Percentiles rank a stretch among this genome's conserved stretches.
phyloP scores from a whole-genome alignment of 2,113 vertebrate species.

The Malaclemys terrapin region DNA sequence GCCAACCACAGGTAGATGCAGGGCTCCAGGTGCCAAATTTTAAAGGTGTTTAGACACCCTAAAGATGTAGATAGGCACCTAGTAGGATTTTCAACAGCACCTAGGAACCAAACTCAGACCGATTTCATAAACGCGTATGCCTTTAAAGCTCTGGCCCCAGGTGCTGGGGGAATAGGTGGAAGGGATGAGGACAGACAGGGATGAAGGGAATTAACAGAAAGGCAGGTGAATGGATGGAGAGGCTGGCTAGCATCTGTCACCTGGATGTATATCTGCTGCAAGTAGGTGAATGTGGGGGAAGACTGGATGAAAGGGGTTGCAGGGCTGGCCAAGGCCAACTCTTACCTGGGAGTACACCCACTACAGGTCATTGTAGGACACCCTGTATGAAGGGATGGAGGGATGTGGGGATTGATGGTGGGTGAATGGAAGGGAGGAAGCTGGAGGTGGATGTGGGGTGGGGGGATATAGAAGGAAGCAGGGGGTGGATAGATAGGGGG shows the following conservation, averaged over 20 bases:
- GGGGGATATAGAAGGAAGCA: background rate
- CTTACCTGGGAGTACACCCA: background rate
- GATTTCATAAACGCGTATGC: background rate
- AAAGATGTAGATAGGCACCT: background rate
- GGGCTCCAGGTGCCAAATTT: background rate
- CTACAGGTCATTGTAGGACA: background rate
- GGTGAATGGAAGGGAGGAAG: too few species aligned
- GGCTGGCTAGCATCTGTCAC: background rate
- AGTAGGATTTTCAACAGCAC: background rate
- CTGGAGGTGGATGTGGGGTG: too few species aligned
- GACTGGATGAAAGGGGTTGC: background rate
- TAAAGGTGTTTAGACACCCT: background rate
- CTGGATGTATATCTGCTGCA: background rate
- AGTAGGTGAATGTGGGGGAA: background rate
- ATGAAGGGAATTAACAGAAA: background rate
- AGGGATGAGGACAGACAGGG: background rate
- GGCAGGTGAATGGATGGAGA: background rate
- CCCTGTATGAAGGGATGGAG: too few species aligned
- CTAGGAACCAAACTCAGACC: background rate
- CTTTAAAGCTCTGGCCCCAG: background rate
- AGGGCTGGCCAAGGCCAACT: background rate
- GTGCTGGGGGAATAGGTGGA: background rate
- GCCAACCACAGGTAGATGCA: background rate
- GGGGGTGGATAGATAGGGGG: background rate
- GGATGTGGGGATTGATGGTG: too few species aligned